phyloP scores from a whole-genome alignment of 1,140 invertebrate genomes.

The Drosophila prosaltans region DNA sequence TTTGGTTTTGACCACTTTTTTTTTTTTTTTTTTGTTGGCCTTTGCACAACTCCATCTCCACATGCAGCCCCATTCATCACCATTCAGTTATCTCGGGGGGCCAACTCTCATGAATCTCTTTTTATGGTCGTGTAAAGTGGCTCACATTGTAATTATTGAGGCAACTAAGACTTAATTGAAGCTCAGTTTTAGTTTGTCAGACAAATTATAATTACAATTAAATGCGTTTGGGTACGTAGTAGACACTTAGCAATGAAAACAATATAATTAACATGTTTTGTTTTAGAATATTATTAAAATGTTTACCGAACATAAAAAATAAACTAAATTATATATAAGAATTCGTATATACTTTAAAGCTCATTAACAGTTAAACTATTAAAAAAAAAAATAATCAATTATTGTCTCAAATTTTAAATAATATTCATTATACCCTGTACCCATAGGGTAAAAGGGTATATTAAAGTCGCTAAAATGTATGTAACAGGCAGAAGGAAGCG shows the following conservation, averaged over 20 bases:
- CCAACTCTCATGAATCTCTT: constrained; percentile 39
- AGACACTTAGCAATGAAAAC: constrained; percentile 57
- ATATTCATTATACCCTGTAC: no score
- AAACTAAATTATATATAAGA: no score
- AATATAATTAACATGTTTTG: constrained; percentile 2
- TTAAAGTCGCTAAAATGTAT: no score
- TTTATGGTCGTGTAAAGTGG: constrained; percentile 59
- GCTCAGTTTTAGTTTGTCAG: constrained; percentile 42
- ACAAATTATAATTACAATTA: constrained; percentile 63
- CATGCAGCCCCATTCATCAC: not conserved
- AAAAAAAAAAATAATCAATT: no score
- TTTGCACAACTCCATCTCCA: constrained; percentile 6
- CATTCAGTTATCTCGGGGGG: not conserved
- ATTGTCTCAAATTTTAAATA: no score
- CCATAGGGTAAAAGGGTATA: no score
- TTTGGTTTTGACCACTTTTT: constrained; percentile 37
- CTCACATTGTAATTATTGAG: constrained; percentile 54
- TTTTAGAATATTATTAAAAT: not conserved
- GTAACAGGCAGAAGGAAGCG: no score
- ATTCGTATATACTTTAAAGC: no score
- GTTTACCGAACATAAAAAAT: not conserved
- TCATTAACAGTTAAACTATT: no score
- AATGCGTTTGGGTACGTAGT: constrained; percentile 52
- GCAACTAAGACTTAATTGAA: constrained; percentile 6
- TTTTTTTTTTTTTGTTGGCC: constrained; percentile 6